Evolutionary conservation across 2,888 invertebrate genomes (phyloP), one percentile per base, ranked within the genome.

Genomic region (Enoplolaimus lenunculus): DNA sequence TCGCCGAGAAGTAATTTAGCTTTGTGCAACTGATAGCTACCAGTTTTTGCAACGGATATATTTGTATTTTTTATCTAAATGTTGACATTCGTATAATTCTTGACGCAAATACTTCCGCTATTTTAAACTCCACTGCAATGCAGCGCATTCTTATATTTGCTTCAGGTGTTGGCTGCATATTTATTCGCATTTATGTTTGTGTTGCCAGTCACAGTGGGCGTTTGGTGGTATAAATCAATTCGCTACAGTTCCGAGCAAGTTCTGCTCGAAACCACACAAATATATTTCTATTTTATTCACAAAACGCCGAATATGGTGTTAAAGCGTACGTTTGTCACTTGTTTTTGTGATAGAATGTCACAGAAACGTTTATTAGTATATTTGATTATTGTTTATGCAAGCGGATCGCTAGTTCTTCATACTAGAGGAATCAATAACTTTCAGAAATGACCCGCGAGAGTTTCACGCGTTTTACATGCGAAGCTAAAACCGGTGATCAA

Each of bases 221-320:
- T 90, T 76, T 98, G 98, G 98, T 98, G 98, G 98, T 95, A 97
- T 82, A 87, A 91, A 72, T 94, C 94, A 72, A 97, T 97, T 76
- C 88, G 91, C 77, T 99, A 90, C 83, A 93, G 93, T 71, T 93
- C 93, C 72, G 97, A 98, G 73, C 82, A 87, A 84, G 93, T 95
- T 1, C 84, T 99, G 21, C 83, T 98, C 72, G 92, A 94, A 79
- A 99, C 98, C n/a, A 91, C 93, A 2, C 90, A 93, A 81, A 87
- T 97, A 85, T 98, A 94, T 82, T 92, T 90, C 81, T 91, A 89
- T 80, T 95, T 93, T 82, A 90, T 97, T 81, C 90, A 93, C 80
- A 93, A 93, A 84, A 94, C 93, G 3, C 92, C 94, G 0, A 89
- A 90, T 73, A 95, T 97, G 91, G 88, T 90, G 69, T 83, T 97